Base-by-base conservation (phyloP, 2,797 vertebrate genomes). In the Molossus alvarezi region DNA sequence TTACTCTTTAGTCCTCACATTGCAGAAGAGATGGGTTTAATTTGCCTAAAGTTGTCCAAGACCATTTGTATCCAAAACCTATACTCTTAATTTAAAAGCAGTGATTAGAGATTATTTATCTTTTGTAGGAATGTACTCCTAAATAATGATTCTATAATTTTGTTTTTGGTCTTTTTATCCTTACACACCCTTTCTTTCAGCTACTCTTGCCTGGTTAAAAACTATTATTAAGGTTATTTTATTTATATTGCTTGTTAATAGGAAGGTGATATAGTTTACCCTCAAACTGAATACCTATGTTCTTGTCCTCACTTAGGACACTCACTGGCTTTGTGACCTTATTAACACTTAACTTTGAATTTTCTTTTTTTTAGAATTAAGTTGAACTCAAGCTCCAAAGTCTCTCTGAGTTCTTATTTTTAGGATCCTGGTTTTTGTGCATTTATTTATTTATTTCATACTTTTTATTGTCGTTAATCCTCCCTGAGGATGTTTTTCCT, bases 351-450 rank as follows among this genome's bases (percentile, higher is more conserved):
- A 86, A 86, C 33, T 94, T 91, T 81, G 55, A 72, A 53, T 85
- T 90, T 82, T 20, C 53, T 86, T 92, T 17, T 29, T 90, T 85
- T 87, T 91, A 89, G 60, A 94, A 64, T 96, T 45, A 79, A 37
- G n/a, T 57, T 84, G 37, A 94, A 85, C 14, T 79, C 41, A 76
- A 27, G 90, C 48, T 81, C 48, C 48, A 73, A 29, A 48, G 15
- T 55, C 27, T 55, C 58, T 88, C 94, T 58, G 88, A 84, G 41
- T 65, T 88, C n/a, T 83, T 94, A 73, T 77, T 87, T 92, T 88
- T 73, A 67, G 72, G 29, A 48, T 3, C 17, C 10, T 90, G 12
- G 81, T 93, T 80, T 80, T 92, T 94, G 45, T 92, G 58, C n/a
- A 45, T 45, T 45, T 45, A 45, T 45, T 45, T 45, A 45, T 45